Conservation (phyloP, 2,113 vertebrate genomes). For the Butorides virescens region DNA sequence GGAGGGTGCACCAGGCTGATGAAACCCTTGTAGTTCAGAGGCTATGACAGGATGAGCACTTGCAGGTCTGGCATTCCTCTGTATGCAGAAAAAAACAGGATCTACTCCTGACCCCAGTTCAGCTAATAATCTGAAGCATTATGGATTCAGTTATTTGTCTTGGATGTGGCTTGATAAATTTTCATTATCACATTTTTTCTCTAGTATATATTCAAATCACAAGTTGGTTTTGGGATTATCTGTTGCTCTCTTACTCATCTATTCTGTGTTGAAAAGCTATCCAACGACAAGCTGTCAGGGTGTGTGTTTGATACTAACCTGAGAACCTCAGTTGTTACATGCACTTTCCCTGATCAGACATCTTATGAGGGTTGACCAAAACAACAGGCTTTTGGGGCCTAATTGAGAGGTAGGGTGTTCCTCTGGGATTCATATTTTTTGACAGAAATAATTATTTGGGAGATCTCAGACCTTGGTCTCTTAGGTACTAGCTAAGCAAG, state of each 20-base stretch:
- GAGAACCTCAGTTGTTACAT: neutral
- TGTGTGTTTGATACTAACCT: neutral
- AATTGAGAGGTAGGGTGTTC: neutral
- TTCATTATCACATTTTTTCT: neutral
- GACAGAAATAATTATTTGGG: neutral
- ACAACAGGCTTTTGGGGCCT: neutral
- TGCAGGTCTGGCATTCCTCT: neutral
- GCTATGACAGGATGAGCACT: neutral
- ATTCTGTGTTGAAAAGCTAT: neutral
- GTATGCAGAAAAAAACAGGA: neutral
- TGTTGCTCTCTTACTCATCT: neutral
- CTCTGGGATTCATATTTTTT: neutral
- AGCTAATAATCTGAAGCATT: neutral
- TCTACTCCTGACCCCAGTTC: neutral
- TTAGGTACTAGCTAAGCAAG: neutral
- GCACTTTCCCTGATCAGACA: neutral
- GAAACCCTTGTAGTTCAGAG: neutral
- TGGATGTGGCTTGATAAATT: neutral
- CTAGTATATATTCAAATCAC: neutral
- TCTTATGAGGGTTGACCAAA: neutral
- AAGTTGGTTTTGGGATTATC: neutral
- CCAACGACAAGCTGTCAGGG: fast-evolving
- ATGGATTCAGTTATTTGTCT: neutral
- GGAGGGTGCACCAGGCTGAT: neutral
- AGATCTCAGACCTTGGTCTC: neutral